Base-by-base conservation (phyloP, 1,140 invertebrate genomes). In the Dinothrombium tinctorium region DNA sequence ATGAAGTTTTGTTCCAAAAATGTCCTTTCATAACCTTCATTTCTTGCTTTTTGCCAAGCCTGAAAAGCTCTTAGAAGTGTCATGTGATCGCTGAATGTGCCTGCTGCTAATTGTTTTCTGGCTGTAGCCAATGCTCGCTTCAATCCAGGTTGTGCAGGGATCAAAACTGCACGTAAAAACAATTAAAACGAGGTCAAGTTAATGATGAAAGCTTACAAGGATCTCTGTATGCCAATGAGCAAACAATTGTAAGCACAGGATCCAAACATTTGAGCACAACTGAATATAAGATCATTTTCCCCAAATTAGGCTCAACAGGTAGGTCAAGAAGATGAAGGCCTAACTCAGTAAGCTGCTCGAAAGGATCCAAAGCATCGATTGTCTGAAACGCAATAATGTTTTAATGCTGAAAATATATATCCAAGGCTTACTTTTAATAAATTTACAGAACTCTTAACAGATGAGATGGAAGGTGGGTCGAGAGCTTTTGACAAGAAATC, bases 261-360 rank as follows among this genome's bases (percentile, higher is more conserved):
- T 94, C 84, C 2, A 96, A 58, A 55, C 90, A 96, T 56, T 84
- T 84, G 22, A 96, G 65, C 4, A 90, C 71, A 17, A 86, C 73
- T 2, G 79, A 73, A 55, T 83, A 87, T 2, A 96, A 59, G 20
- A 98, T 59, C 71, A 87, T 79, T 63, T 90, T 87, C 3, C 81
- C 83, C 11, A 87, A 63, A 49, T 78, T 69, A 1, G 89, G 89
- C 46, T 92, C 81, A 2, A 95, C 62, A 0, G 87, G 82, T 11
- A 96, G 59, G 56, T 95, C 81, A 6, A 86, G 57, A 7, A 96
- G 58, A 51, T 84, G 75, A 44, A 71, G 67, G 2, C 89, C 90
- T 3, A 96, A 60, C 52, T 81, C 73, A 0, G 84, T 92, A 19
- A 92, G 59, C 50, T 79, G 72, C 57, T 81, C 77, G 60, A 71